Conservation (phyloP, 2,797 vertebrate genomes). For the Coluber constrictor region DNA sequence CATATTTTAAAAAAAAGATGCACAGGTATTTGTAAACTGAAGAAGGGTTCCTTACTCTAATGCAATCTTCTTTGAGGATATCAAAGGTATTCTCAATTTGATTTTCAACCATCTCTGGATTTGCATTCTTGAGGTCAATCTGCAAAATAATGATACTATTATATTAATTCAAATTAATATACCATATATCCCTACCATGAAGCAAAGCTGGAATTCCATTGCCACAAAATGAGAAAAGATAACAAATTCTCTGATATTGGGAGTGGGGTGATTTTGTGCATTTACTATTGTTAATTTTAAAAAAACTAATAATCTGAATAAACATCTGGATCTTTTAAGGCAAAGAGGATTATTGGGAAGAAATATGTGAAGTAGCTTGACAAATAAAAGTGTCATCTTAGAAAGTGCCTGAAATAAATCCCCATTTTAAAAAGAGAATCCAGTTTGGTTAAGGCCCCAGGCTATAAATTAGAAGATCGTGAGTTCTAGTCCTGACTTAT, state of each 20-base stretch:
- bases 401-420: background rate
- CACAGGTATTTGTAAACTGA: background rate
- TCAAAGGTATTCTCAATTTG: constrained; percentile 95
- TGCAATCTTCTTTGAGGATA: constrained; percentile 85
- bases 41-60: constrained; percentile 76
- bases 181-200: background rate
- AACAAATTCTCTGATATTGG: too few species aligned
- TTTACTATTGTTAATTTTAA: background rate
- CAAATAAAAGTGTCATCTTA: background rate
- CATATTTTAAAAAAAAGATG: background rate
- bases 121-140: constrained; percentile 96
- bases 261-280: background rate
- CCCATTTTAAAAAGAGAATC: background rate
- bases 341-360: background rate
- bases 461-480: background rate
- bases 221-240: background rate
- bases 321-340: background rate
- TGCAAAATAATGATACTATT: constrained; percentile 61
- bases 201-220: background rate
- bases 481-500: background rate
- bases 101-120: constrained; percentile 87
- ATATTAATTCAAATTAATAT: background rate
- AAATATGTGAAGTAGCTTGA: background rate
- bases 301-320: background rate
- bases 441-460: background rate